Evolutionary conservation across 2,113 vertebrate species (phyloP).

Genomic region (Corydoras sp.): DNA sequence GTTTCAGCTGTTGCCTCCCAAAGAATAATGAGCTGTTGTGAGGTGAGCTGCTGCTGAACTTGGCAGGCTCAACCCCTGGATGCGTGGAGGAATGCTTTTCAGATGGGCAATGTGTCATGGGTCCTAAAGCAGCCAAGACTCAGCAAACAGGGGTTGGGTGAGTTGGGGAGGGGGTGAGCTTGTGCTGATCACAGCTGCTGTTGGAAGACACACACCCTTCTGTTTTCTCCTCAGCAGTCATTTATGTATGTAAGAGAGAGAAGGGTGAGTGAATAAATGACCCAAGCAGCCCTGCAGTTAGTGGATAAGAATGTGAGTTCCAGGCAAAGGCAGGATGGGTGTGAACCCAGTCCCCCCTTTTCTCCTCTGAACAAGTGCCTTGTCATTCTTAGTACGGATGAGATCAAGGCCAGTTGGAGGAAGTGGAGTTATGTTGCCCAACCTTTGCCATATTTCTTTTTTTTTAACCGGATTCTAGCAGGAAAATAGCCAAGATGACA

Average conservation of each 20-base stretch:
- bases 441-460: conserved; percentile 44
- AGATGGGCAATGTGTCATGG: conserved; percentile 39
- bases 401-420: conserved; percentile 43
- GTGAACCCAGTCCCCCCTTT: conserved; percentile 38
- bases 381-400: conserved; percentile 34
- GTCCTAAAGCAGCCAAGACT: conserved; percentile 37
- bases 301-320: conserved; percentile 33
- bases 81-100: conserved; percentile 48
- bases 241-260: not conserved
- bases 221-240: conserved; percentile 52
- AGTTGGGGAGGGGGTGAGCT: conserved; percentile 22
- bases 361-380: conserved; percentile 28
- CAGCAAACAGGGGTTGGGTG: conserved; percentile 29
- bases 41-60: conserved; percentile 44
- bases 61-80: conserved; percentile 42
- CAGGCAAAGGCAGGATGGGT: conserved; percentile 45
- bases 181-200: conserved; percentile 61
- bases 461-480: conserved; percentile 25
- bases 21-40: conserved; percentile 49
- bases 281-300: conserved; percentile 48
- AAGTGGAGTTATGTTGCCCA: conserved; percentile 34
- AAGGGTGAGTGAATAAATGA: conserved; percentile 30
- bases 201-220: conserved; percentile 49
- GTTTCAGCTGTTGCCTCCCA: conserved; percentile 41
- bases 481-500: conserved; percentile 4